Base-by-base conservation (phyloP, 2,888 invertebrate genomes). In the Lasioglossum figueresi region DNA sequence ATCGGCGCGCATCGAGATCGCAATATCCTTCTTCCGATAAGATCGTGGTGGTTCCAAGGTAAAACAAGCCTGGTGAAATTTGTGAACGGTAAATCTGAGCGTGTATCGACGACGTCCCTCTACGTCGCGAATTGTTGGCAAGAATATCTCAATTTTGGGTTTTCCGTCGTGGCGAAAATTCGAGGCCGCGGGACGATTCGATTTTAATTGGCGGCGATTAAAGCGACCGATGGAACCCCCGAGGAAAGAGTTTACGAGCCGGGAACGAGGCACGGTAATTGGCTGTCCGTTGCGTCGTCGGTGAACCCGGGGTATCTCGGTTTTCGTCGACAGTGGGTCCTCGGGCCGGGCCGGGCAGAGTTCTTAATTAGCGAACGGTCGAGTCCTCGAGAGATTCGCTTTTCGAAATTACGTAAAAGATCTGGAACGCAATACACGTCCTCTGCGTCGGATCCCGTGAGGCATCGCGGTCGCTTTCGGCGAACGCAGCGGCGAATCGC, bases 351-450 rank as follows among this genome's bases (percentile, higher is more conserved):
- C 52, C 75, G 71, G 12, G 23, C 59, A n/a, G 52, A 56, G 48
- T 80, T 83, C 75, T 85, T 85, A 84, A 85, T 85, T 85, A 84
- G 31, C 76, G n/a, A 66, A 34, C 34, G 74, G 27, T 37, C 56
- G 71, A 74, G 72, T 52, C 37, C 70, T 71, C 70, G 52, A 71
- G 40, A 56, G 23, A 52, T 70, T 72, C 56, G 74, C 66, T 72
- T 83, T 48, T 84, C 77, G 78, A 31, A 52, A 59, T 87, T 90
- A 88, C 84, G 87, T 85, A 88, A 90, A 87, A 52, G 52, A 40
- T 14, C 16, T 43, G 85, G 68, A 81, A 73, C 31, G 74, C 66
- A 34, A 66, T 34, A 66, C 66, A 34, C 66, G 66, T 66, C 66
- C 66, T 52, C 52, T 3, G 27, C 59, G 6, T 31, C 31, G 66